Conservation (phyloP, 2,797 vertebrate genomes). For the Gadopsis marmoratus region DNA sequence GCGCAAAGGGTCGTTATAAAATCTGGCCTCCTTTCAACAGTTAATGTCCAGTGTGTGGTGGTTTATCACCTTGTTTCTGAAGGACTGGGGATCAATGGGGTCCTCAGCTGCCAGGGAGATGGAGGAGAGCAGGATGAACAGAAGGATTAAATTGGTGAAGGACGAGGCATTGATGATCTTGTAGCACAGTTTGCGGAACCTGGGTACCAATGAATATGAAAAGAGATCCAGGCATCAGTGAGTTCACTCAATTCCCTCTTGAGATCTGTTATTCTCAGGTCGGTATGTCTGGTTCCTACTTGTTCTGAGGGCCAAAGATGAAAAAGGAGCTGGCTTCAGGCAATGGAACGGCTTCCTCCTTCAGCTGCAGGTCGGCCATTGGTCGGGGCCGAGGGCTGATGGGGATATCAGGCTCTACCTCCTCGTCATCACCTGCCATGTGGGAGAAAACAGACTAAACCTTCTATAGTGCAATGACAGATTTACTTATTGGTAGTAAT, state of each 20-base stretch:
- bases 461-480: background rate
- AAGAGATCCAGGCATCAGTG: background rate
- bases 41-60: rapidly evolving
- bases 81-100: slow-evolving; percentile 93
- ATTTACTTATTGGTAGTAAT: background rate
- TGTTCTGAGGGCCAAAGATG: slow-evolving; percentile 97
- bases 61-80: slow-evolving; percentile 91
- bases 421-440: slow-evolving; percentile 93
- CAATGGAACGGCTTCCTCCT: slow-evolving; percentile 97
- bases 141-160: slow-evolving; percentile 98
- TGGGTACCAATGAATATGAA: slow-evolving; percentile 64
- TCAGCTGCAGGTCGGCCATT: slow-evolving; percentile 96
- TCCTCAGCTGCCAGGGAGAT: slow-evolving; percentile 97
- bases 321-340: slow-evolving; percentile 97
- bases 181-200: slow-evolving; percentile 95
- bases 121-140: slow-evolving; percentile 98
- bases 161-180: slow-evolving; percentile 95
- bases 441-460: background rate
- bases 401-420: slow-evolving; percentile 97
- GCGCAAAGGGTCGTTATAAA: background rate
- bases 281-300: slow-evolving; percentile 81
- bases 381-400: slow-evolving; percentile 94
- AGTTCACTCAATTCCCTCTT: background rate
- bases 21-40: background rate
- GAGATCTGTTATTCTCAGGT: background rate